Conservation (phyloP, 2,113 vertebrate species). For the Rhinolophus sinicus region DNA sequence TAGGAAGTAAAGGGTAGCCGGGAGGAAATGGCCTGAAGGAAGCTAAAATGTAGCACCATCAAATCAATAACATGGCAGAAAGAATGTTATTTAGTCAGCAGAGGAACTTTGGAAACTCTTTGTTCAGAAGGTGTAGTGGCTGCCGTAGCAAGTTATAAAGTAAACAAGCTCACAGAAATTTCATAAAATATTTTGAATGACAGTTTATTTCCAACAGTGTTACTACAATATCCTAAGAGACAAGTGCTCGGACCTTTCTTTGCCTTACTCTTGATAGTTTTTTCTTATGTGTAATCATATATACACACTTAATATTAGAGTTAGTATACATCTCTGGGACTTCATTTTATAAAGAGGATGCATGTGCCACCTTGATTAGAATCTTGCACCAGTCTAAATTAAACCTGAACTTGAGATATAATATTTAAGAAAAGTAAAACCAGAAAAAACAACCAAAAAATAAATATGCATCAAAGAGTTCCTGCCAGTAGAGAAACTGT, state of each 20-base stretch:
- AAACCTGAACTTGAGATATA: background rate
- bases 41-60: constrained; percentile 19
- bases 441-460: background rate
- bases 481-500: background rate
- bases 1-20: constrained; percentile 55
- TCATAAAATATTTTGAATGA: constrained; percentile 9
- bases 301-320: background rate
- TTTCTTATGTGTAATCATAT: background rate
- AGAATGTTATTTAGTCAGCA: constrained; percentile 27
- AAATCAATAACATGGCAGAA: constrained; percentile 56
- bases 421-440: background rate
- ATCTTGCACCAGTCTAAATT: background rate
- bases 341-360: background rate
- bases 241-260: background rate
- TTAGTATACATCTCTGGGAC: background rate
- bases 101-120: background rate
- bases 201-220: background rate
- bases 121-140: background rate
- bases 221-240: background rate
- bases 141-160: background rate
- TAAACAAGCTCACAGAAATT: constrained; percentile 26
- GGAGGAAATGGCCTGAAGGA: constrained; percentile 55
- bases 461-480: background rate
- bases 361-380: background rate
- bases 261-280: background rate